These are phyloP conservation scores for Ellobium chinense DNA, from an alignment of 2,888 invertebrate genomes.

Conservation along the genomic window DNA sequence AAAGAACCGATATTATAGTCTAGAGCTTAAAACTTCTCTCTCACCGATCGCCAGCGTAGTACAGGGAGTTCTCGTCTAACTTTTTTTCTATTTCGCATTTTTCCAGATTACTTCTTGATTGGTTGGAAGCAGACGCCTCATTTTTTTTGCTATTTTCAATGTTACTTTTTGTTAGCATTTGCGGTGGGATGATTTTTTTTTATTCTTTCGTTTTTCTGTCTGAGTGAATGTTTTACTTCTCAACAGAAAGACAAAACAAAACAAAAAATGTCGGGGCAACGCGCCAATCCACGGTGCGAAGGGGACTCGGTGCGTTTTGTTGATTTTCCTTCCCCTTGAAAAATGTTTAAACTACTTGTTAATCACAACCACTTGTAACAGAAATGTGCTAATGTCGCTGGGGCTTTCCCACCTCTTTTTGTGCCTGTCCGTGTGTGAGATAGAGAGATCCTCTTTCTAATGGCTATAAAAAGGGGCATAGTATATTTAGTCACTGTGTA, in stretches of 20 bases:
- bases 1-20: background rate
- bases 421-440: no score
- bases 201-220: background rate
- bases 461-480: no score
- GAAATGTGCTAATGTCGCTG: no score
- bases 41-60: background rate
- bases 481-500: no score
- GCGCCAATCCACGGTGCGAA: background rate
- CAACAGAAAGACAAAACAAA: background rate
- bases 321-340: no score
- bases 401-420: no score
- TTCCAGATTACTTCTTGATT: background rate
- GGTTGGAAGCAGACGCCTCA: background rate
- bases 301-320: background rate
- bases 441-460: no score
- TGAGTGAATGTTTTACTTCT: background rate
- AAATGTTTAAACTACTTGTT: no score
- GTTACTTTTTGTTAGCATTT: background rate
- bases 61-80: background rate
- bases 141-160: background rate
- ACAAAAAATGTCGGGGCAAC: background rate
- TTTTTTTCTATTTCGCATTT: background rate
- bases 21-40: no score
- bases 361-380: no score
- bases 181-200: background rate